These are phyloP conservation scores for Equus quagga DNA, from an alignment of 2,113 vertebrate species.

Conservation along the genomic window DNA sequence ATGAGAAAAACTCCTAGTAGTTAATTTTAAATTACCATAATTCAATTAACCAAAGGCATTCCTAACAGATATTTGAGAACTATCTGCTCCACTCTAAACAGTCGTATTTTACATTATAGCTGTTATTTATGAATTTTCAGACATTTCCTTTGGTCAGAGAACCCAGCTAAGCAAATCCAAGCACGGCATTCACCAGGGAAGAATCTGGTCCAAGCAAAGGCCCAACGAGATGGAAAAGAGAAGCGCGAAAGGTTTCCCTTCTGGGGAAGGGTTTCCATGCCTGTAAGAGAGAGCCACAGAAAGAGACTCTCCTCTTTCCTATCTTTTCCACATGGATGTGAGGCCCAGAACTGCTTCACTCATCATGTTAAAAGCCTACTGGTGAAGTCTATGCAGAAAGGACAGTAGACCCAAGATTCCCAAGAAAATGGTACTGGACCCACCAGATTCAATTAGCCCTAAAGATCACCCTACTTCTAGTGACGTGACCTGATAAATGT, in stretches of 20 bases:
- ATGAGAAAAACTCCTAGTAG: not conserved
- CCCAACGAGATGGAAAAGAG: not conserved
- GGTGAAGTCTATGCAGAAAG: not conserved
- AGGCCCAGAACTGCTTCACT: not conserved
- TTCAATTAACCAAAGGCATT: not conserved
- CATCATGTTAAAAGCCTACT: fast-evolving
- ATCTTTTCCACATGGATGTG: not conserved
- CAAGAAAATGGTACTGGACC: too few species aligned
- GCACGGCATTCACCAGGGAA: not conserved
- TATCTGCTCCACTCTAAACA: too few species aligned
- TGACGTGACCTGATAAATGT: too few species aligned
- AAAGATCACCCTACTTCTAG: not conserved
- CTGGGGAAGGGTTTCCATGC: not conserved
- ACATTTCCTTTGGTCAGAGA: not conserved
- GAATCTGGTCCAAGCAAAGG: not conserved
- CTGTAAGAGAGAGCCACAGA: not conserved
- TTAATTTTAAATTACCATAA: not conserved
- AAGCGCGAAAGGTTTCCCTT: not conserved
- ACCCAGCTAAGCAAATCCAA: not conserved
- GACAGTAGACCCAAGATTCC: not conserved
- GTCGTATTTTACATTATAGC: not conserved
- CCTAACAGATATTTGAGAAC: not conserved
- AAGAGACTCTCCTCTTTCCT: not conserved
- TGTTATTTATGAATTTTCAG: not conserved
- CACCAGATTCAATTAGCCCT: not conserved